Conservation (phyloP, 2,888 invertebrate genomes). For the Ametastegia equiseti region DNA sequence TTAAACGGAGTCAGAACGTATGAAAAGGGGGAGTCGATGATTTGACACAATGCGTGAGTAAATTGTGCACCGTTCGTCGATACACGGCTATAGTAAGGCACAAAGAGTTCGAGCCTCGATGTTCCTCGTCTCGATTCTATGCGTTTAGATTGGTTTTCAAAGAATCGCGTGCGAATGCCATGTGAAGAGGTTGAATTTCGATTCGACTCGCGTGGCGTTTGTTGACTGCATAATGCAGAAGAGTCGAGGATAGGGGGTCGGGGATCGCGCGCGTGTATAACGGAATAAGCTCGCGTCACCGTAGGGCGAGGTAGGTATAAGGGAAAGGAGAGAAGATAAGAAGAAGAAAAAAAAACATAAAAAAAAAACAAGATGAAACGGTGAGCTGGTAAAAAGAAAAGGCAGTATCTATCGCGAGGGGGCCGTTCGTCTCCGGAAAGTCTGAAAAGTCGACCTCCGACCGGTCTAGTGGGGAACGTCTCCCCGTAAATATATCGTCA, state of each 20-base stretch:
- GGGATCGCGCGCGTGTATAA: slow-evolving; percentile 59
- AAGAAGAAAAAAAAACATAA: neutral
- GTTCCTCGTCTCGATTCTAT: neutral
- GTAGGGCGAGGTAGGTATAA: slow-evolving; percentile 50
- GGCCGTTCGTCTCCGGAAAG: slow-evolving; percentile 31
- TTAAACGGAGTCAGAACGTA: neutral
- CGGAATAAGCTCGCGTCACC: slow-evolving; percentile 61
- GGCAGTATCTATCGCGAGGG: neutral
- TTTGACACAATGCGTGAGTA: neutral
- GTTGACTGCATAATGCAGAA: slow-evolving; percentile 65
- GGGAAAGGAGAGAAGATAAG: neutral
- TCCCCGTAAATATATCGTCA: slow-evolving; percentile 13
- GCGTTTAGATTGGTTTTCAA: slow-evolving; percentile 2
- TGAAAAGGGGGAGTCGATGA: neutral
- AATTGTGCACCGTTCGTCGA: neutral
- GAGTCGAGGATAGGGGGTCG: too few species aligned
- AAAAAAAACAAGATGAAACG: neutral
- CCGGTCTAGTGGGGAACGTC: slow-evolving; percentile 19
- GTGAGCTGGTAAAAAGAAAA: slow-evolving; percentile 16
- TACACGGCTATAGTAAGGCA: neutral
- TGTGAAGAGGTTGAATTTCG: neutral
- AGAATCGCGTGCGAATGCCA: neutral
- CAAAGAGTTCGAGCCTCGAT: neutral
- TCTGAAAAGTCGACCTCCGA: slow-evolving; percentile 41
- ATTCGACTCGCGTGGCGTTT: slow-evolving; percentile 40